A percentile compares a stretch with the other conserved stretches of the same genome.
phyloP scores from a whole-genome alignment of 1,140 invertebrate species.

The Forficula auricularia region DNA sequence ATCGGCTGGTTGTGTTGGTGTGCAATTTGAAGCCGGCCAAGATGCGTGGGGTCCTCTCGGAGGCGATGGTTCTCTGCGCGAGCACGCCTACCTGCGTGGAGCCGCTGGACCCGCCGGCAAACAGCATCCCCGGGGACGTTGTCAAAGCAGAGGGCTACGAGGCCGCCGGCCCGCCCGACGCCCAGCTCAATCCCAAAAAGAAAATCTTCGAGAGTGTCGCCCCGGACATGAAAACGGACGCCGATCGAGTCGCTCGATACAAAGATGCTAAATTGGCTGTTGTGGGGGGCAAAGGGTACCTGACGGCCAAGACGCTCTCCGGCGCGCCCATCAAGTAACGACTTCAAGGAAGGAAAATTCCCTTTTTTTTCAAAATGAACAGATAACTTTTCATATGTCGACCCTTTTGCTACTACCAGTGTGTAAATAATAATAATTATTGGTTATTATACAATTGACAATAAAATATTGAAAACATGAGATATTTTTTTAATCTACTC shows the following conservation, averaged over 20 bases:
- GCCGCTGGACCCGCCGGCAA: constrained; percentile 55
- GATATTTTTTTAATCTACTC: too few relatives aligned
- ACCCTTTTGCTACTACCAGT: too few relatives aligned
- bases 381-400: too few relatives aligned
- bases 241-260: constrained; percentile 49
- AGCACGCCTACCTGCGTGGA: constrained; percentile 42
- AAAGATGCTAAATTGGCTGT: constrained; percentile 51
- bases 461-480: too few relatives aligned
- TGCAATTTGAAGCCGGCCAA: constrained; percentile 89
- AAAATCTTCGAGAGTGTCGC: constrained; percentile 88
- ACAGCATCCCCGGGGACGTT: constrained; percentile 57
- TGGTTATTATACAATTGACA: too few relatives aligned
- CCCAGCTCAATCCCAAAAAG: constrained; percentile 88
- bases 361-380: too few relatives aligned
- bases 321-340: constrained; percentile 50
- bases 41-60: constrained; percentile 75
- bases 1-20: constrained; percentile 70
- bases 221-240: constrained; percentile 62
- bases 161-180: constrained; percentile 58
- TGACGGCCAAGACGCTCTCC: constrained; percentile 45
- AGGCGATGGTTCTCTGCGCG: constrained; percentile 84
- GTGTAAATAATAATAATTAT: too few relatives aligned
- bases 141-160: constrained; percentile 69
- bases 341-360: too few relatives aligned
- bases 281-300: constrained; percentile 52